These are phyloP conservation scores for Pelodytes ibericus DNA, from an alignment of 2,797 vertebrate species.

Conservation along the genomic window DNA sequence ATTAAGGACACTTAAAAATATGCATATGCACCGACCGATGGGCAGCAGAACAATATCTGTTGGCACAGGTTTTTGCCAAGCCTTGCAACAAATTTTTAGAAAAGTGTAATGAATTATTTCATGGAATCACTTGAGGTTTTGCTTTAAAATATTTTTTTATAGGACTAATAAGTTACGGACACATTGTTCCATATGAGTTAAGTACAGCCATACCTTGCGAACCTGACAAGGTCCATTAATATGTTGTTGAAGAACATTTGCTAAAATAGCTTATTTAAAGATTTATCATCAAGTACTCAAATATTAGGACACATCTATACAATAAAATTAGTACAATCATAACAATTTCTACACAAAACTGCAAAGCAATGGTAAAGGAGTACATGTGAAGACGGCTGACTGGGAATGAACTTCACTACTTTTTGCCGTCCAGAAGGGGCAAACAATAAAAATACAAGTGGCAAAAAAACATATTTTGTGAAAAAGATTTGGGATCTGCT, in stretches of 20 bases:
- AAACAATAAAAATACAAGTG: too few relatives aligned
- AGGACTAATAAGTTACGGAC: background rate
- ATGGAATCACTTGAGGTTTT: background rate
- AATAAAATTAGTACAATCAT: background rate
- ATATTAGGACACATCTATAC: background rate
- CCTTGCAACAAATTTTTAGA: too few relatives aligned
- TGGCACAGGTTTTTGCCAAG: too few relatives aligned
- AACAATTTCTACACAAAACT: background rate
- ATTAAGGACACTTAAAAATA: background rate
- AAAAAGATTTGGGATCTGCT: too few relatives aligned
- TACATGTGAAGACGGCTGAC: background rate
- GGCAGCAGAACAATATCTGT: too few relatives aligned
- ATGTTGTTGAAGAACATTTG: background rate
- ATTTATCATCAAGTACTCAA: background rate
- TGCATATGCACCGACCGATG: too few relatives aligned
- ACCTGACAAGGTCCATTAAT: background rate
- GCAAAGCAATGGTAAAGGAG: background rate
- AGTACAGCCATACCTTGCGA: background rate
- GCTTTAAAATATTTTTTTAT: background rate
- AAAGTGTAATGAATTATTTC: background rate
- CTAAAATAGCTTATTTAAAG: slow-evolving; percentile 4
- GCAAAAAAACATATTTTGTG: too few relatives aligned
- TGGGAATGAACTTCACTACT: too few relatives aligned
- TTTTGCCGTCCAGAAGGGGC: too few relatives aligned
- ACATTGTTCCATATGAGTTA: background rate